A percentile compares a stretch with the other conserved stretches of the same genome.
These are phyloP conservation scores for Lamellibrachia satsuma DNA, from an alignment of 2,888 invertebrate species.

Conservation along the genomic window DNA sequence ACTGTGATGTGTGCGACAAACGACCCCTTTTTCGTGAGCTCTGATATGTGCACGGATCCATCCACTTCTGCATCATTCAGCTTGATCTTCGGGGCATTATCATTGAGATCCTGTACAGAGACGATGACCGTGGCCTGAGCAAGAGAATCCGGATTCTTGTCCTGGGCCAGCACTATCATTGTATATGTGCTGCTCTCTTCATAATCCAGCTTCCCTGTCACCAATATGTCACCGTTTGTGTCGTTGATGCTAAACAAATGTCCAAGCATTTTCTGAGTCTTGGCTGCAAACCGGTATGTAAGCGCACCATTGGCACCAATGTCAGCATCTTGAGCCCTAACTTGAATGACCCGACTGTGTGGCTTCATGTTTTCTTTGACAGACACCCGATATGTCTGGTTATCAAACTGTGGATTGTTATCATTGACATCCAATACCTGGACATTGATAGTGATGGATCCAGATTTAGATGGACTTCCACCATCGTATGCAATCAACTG, in stretches of 20 bases:
- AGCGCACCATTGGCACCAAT: constrained; percentile 82
- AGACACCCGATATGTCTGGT: constrained; percentile 76
- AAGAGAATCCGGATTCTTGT: constrained; percentile 70
- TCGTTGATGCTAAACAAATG: constrained; percentile 27
- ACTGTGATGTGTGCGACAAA: constrained; percentile 29
- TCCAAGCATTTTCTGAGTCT: constrained; percentile 22
- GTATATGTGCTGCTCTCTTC: constrained; percentile 25
- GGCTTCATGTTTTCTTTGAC: constrained; percentile 75
- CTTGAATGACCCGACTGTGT: constrained; percentile 77
- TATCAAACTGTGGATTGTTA: constrained; percentile 27
- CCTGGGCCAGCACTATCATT: constrained; percentile 35
- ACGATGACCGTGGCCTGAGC: constrained; percentile 74
- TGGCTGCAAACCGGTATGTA: constrained; percentile 74
- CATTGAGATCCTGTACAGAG: constrained; percentile 75
- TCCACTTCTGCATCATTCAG: constrained; percentile 6
- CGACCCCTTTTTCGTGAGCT: constrained; percentile 8
- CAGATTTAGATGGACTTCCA: constrained; percentile 20
- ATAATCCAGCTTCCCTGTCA: constrained; percentile 27
- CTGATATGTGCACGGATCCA: constrained; percentile 22
- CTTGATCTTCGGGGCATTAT: constrained; percentile 84
- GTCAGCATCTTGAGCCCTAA: constrained; percentile 84
- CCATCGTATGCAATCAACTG: constrained; percentile 38
- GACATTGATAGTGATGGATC: constrained; percentile 19
- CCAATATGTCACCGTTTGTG: constrained; percentile 19
- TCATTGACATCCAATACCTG: constrained; percentile 30